Evolutionary conservation across 2,888 invertebrate species (phyloP), one percentile per base, ranked within the genome.

Genomic region (Falcaria lacertinaria): DNA sequence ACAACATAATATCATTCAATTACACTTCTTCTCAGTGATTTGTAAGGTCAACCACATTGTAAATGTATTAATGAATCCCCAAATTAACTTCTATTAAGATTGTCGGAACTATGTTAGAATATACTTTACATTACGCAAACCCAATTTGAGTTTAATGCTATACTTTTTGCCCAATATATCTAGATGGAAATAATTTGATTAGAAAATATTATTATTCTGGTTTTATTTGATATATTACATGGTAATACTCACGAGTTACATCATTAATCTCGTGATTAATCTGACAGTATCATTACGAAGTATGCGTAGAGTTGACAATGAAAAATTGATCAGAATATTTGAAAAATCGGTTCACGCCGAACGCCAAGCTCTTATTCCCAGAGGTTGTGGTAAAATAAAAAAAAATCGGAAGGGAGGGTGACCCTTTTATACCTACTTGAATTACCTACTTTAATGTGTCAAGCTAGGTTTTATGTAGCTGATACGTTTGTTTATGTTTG

Each of bases 271-370:
- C 39, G 43, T 48, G 49, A 59, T 63, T 55, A 63, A 59, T 67
- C 59, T 53, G 44, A 43, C 51, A 55, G 54, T 57, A 54, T 3
- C 28, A 11, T 51, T 44, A 49, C 50, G 43, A 60, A 52, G 45
- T 58, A 57, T 57, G 59, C 41, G 37, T 50, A 52, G 47, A 42
- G 44, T 46, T 60, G 67, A 67, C 63, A 54, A 47, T 63, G 63
- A 69, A 62, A 61, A 63, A 62, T 61, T 57, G 50, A 52, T 50
- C 47, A 50, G 46, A 47, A 42, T 50, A 42, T 50, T 52, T 60
- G 63, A 67, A 63, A 60, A 59, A 66, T 66, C 33, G 48, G 49
- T 54, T 45, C 50, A 41, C 41, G 45, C 53, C 44, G 48, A 45
- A 15, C 25, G 15, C 44, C 35, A 34, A 28, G 11, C 28, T 11